Conservation (phyloP, 1,140 invertebrate species). For the Heliconius melpomene region DNA sequence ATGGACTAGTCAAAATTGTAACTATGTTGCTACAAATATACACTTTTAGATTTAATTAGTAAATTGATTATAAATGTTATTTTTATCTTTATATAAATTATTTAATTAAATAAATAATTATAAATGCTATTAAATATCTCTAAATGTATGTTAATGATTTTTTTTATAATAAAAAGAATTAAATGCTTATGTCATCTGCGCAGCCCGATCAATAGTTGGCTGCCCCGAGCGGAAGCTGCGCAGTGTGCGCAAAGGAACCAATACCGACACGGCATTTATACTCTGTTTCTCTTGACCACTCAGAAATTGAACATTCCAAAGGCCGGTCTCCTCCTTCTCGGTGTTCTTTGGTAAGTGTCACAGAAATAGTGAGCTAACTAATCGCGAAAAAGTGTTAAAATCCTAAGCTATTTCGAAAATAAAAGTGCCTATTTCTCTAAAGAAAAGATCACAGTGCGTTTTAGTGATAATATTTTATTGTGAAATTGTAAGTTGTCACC, state of each 20-base stretch:
- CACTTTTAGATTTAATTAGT: not conserved
- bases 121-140: conserved; percentile 11
- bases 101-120: conserved; percentile 1
- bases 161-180: conserved; percentile 49
- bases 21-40: conserved; percentile 44
- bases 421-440: conserved; percentile 61
- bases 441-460: conserved; percentile 60
- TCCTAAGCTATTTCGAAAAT: conserved; percentile 58
- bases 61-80: not conserved
- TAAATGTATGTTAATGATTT: conserved; percentile 5
- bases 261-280: conserved; percentile 64
- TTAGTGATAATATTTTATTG: conserved; percentile 76
- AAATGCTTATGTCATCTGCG: conserved; percentile 54
- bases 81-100: not conserved
- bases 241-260: conserved; percentile 66
- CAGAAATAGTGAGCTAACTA: conserved; percentile 69
- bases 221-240: conserved; percentile 64
- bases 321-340: conserved; percentile 83
- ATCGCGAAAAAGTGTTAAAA: conserved; percentile 78
- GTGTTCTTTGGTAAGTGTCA: conserved; percentile 85
- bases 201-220: conserved; percentile 72
- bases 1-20: conserved; percentile 66
- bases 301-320: conserved; percentile 85
- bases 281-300: conserved; percentile 79
- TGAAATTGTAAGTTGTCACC: conserved; percentile 67